These are phyloP conservation scores for Sycophila texana DNA, from an alignment of 2,888 invertebrate species.

Conservation along the genomic window DNA sequence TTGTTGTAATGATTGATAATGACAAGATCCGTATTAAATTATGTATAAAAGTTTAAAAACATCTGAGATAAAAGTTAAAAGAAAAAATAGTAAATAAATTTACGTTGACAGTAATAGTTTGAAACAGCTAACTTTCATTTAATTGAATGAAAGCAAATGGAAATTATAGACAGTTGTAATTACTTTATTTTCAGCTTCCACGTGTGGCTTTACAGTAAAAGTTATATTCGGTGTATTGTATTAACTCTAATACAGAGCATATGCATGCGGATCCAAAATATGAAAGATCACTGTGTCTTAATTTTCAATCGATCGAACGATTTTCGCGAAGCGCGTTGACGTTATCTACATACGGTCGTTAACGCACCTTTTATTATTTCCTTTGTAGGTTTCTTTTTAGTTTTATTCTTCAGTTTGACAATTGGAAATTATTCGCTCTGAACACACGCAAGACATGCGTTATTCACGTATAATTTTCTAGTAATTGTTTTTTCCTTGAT, in stretches of 20 bases:
- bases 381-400: slow-evolving; percentile 50
- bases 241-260: slow-evolving; percentile 70
- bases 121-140: slow-evolving; percentile 3
- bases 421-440: slow-evolving; percentile 47
- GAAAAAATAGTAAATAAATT: not conserved
- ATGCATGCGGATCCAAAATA: slow-evolving; percentile 67
- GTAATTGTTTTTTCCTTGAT: slow-evolving; percentile 45
- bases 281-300: slow-evolving; percentile 51
- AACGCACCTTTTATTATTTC: slow-evolving; percentile 53
- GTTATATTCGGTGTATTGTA: slow-evolving; percentile 68
- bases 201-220: slow-evolving; percentile 72
- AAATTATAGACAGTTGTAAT: slow-evolving; percentile 69
- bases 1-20: not conserved
- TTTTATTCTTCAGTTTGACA: slow-evolving; percentile 56
- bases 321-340: slow-evolving; percentile 39
- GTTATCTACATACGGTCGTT: slow-evolving; percentile 43
- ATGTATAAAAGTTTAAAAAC: not conserved
- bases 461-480: slow-evolving; percentile 59
- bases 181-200: slow-evolving; percentile 73
- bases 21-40: not conserved
- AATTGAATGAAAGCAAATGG: slow-evolving; percentile 48
- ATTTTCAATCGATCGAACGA: slow-evolving; percentile 57
- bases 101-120: not conserved
- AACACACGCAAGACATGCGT: slow-evolving; percentile 57
- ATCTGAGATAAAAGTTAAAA: not conserved